Evolutionary conservation across 2,113 vertebrate genomes (phyloP).

Genomic region (Tympanuchus pallidicinctus): DNA sequence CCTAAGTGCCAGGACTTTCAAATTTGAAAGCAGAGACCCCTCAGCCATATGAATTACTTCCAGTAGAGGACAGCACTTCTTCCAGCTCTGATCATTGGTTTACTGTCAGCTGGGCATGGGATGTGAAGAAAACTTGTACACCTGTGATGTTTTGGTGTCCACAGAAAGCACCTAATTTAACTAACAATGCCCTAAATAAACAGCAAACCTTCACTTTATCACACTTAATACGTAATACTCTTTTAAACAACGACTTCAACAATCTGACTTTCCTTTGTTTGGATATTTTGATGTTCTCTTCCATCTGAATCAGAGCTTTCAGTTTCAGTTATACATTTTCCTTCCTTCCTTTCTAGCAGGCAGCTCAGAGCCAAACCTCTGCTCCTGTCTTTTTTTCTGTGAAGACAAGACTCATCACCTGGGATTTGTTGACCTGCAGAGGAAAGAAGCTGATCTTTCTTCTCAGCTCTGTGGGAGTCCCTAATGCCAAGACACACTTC

Average conservation of each 20-base stretch:
- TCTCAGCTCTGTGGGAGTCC: conserved; percentile 63
- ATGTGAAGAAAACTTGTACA: neutral
- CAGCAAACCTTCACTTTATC: neutral
- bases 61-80: conserved; percentile 9
- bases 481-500: conserved; percentile 76
- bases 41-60: neutral
- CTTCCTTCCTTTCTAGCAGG: neutral
- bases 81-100: neutral
- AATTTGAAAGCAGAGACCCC: rapidly evolving
- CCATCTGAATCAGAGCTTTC: neutral
- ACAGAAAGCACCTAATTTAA: neutral
- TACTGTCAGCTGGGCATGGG: neutral
- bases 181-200: neutral
- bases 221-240: neutral
- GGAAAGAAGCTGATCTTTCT: conserved; percentile 56
- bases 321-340: neutral
- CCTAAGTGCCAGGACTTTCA: neutral
- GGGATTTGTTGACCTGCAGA: conserved; percentile 72
- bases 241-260: neutral
- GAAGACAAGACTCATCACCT: conserved; percentile 58
- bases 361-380: neutral
- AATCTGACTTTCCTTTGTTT: neutral
- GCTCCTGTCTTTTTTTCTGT: conserved; percentile 17
- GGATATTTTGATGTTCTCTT: neutral
- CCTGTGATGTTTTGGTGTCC: neutral